Conservation (phyloP, 2,797 vertebrate species). For the Enteromius paludinosus region DNA sequence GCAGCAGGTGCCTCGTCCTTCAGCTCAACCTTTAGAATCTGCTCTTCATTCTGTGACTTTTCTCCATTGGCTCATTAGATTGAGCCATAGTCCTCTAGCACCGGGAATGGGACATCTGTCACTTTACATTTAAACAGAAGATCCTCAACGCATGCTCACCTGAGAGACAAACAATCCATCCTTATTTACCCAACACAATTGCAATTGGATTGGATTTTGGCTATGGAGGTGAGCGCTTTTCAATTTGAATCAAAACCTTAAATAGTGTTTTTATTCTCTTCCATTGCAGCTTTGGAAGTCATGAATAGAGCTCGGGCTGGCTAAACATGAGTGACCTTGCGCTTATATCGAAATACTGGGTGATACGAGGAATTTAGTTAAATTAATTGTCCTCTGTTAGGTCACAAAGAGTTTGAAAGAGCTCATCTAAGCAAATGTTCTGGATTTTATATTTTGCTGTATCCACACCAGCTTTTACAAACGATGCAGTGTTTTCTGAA, state of each 20-base stretch:
- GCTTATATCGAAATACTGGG: conserved; percentile 48
- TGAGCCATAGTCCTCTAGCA: conserved; percentile 59
- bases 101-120: conserved; percentile 70
- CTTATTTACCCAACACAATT: conserved; percentile 78
- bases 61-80: conserved; percentile 65
- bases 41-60: conserved; percentile 65
- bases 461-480: conserved; percentile 30
- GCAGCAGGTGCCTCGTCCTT: conserved; percentile 55
- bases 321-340: conserved; percentile 53
- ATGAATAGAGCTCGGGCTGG: conserved; percentile 43
- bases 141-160: conserved; percentile 68
- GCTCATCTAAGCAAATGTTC: conserved; percentile 34
- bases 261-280: conserved; percentile 65
- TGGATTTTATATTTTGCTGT: conserved; percentile 38
- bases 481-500: conserved; percentile 39
- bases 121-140: conserved; percentile 75
- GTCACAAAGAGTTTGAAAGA: conserved; percentile 21
- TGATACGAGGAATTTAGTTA: conserved; percentile 46
- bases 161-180: conserved; percentile 80
- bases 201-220: conserved; percentile 78
- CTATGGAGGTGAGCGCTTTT: conserved; percentile 73
- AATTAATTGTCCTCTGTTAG: conserved; percentile 52
- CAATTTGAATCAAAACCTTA: conserved; percentile 73
- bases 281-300: conserved; percentile 43
- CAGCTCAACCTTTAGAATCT: conserved; percentile 60